Conservation (phyloP, 2,888 invertebrate genomes). For the Caenorhabditis sulstoni region DNA sequence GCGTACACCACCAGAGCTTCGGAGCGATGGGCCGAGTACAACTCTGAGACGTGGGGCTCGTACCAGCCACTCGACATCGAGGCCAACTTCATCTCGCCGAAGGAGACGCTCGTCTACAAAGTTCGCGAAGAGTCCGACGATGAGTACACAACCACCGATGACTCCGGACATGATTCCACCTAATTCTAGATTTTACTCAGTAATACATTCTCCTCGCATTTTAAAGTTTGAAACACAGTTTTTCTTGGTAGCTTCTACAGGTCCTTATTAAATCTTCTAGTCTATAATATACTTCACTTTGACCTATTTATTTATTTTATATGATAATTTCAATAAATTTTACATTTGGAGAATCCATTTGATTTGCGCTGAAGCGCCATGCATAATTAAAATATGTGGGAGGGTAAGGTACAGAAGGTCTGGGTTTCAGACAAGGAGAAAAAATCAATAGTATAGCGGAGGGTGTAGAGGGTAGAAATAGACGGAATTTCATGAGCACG, state of each 20-base stretch:
- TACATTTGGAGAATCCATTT: constrained; percentile 3
- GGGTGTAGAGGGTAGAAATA: not conserved
- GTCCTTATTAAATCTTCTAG: not conserved
- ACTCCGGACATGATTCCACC: constrained; percentile 20
- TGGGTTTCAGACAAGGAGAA: not conserved
- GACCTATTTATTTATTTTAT: constrained; percentile 35
- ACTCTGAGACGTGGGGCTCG: constrained; percentile 27
- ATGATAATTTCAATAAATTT: constrained; percentile 30
- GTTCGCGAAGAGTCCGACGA: constrained; percentile 16
- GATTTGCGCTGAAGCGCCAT: not conserved
- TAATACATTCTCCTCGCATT: not conserved
- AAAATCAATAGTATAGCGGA: not conserved
- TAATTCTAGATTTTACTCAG: constrained; percentile 4
- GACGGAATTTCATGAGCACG: constrained; percentile 56
- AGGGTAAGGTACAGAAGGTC: not conserved
- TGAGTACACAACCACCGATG: constrained; percentile 23
- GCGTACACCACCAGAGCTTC: constrained; percentile 28
- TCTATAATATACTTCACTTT: constrained; percentile 28
- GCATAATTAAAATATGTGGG: not conserved
- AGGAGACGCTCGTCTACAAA: constrained; percentile 38
- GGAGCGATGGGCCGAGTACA: constrained; percentile 37
- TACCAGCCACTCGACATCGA: constrained; percentile 35
- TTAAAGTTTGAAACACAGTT: not conserved
- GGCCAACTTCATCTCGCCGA: constrained; percentile 19
- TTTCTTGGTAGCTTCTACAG: not conserved